These are phyloP conservation scores for Lymantria dispar DNA, from an alignment of 2,888 invertebrate species.

Conservation along the genomic window DNA sequence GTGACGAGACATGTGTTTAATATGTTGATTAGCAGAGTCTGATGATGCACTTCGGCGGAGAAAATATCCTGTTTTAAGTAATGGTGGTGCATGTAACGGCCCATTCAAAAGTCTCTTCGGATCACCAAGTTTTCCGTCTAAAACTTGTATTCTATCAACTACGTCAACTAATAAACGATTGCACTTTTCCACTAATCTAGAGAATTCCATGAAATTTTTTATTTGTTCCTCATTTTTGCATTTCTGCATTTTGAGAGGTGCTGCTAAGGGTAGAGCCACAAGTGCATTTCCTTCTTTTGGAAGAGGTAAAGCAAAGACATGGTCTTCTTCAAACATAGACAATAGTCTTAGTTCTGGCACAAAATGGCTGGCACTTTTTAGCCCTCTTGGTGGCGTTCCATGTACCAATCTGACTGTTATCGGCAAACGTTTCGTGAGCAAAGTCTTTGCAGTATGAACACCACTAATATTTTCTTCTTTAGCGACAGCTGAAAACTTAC, in stretches of 20 bases:
- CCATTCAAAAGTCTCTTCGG: conserved; percentile 72
- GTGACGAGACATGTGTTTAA: conserved; percentile 73
- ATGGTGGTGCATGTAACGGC: conserved; percentile 65
- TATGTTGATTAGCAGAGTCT: conserved; percentile 85
- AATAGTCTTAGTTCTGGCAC: conserved; percentile 92
- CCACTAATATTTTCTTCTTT: conserved; percentile 97
- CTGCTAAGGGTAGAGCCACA: conserved; percentile 92
- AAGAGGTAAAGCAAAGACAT: conserved; percentile 91
- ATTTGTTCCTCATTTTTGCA: conserved; percentile 92
- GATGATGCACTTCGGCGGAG: conserved; percentile 90
- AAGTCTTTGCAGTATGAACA: conserved; percentile 94
- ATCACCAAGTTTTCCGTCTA: conserved; percentile 91
- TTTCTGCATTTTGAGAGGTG: conserved; percentile 91
- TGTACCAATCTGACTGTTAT: conserved; percentile 95
- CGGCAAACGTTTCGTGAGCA: conserved; percentile 94
- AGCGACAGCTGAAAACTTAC: conserved; percentile 95
- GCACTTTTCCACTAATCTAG: conserved; percentile 89
- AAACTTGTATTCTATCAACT: conserved; percentile 90
- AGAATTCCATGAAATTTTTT: conserved; percentile 88
- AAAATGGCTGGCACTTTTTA: conserved; percentile 91
- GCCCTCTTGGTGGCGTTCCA: conserved; percentile 92
- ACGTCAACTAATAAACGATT: conserved; percentile 88
- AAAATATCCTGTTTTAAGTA: conserved; percentile 86
- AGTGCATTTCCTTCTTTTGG: conserved; percentile 90
- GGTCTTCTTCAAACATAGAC: conserved; percentile 93